Evolutionary conservation across 2,113 vertebrate genomes (phyloP), one percentile per base, ranked within the genome.

Genomic region (Istiophorus platypterus): DNA sequence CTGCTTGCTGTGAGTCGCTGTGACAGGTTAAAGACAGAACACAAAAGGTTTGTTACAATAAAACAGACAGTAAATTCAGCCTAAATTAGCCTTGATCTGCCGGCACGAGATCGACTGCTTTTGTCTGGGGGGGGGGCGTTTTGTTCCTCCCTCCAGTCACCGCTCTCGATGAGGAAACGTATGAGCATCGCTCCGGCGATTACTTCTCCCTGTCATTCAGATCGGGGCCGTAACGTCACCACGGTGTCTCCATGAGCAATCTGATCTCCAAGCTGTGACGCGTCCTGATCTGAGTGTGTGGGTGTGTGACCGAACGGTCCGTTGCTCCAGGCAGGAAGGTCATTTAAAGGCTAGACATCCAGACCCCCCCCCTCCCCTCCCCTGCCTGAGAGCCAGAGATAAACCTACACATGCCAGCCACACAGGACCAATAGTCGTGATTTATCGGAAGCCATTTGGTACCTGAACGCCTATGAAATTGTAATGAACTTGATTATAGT

Each of bases 401-500:
- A 95, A 94, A 93, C 88, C 85, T 85, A 74, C 85, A 82, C 88
- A 91, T 84, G 83, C 67, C 83, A 86, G 83, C 83, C 92, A 84
- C 90, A 88, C 84, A 80, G 88, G 92, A 90, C 88, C 91, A 91
- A 86, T 87, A 81, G 84, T 77, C 52, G 45, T 94, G 95, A 95
- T 95, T 95, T 95, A 96, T 95, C 84, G 76, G 90, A 84, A 90
- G 87, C 88, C 86, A 92, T 95, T 95, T 92, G 91, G 92, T 93
- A 95, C 92, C 94, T 94, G 94, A 93, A 91, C 85, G 90, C 94
- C 94, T 93, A 93, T 95, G 94, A 95, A 93, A 92, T 93, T 92
- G 93, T 95, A 95, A 95, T 95, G 94, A 94, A 96, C 86, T 93
- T 94, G 95, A 95, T 95, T 96, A 95, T 93, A 91, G 89, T 95